Conservation (phyloP, 2,888 invertebrate genomes). For the Epirrhoe tristata region DNA sequence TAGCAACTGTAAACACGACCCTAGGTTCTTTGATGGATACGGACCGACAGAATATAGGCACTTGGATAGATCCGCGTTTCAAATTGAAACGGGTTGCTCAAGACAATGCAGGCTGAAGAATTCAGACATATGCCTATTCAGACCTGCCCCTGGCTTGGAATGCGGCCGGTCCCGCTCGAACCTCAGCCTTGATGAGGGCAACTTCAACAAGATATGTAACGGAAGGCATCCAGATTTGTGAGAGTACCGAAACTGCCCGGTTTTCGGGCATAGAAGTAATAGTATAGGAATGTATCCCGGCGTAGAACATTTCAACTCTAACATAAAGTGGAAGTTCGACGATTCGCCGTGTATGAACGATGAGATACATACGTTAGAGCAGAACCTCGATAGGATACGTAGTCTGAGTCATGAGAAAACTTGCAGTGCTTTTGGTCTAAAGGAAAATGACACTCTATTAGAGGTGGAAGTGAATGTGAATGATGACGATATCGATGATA, state of each 20-base stretch:
- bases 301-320: slow-evolving; percentile 81
- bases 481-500: slow-evolving; percentile 73
- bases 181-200: slow-evolving; percentile 79
- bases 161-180: slow-evolving; percentile 80
- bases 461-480: slow-evolving; percentile 78
- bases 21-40: slow-evolving; percentile 78
- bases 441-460: slow-evolving; percentile 70
- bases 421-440: slow-evolving; percentile 68
- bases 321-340: slow-evolving; percentile 81
- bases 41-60: slow-evolving; percentile 76
- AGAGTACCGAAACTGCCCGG: slow-evolving; percentile 83
- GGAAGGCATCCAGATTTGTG: slow-evolving; percentile 83
- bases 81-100: slow-evolving; percentile 77
- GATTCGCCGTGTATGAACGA: slow-evolving; percentile 69
- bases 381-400: slow-evolving; percentile 80
- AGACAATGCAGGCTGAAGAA: slow-evolving; percentile 79
- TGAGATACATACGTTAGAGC: slow-evolving; percentile 75
- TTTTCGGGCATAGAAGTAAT: slow-evolving; percentile 84
- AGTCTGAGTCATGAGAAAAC: slow-evolving; percentile 78
- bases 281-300: slow-evolving; percentile 80
- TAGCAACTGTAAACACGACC: slow-evolving; percentile 74
- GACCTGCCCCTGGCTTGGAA: slow-evolving; percentile 73
- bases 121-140: slow-evolving; percentile 79
- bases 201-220: slow-evolving; percentile 79
- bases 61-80: slow-evolving; percentile 77